phyloP scores from a whole-genome alignment of 1,140 invertebrate genomes.

The Psix sp. region DNA sequence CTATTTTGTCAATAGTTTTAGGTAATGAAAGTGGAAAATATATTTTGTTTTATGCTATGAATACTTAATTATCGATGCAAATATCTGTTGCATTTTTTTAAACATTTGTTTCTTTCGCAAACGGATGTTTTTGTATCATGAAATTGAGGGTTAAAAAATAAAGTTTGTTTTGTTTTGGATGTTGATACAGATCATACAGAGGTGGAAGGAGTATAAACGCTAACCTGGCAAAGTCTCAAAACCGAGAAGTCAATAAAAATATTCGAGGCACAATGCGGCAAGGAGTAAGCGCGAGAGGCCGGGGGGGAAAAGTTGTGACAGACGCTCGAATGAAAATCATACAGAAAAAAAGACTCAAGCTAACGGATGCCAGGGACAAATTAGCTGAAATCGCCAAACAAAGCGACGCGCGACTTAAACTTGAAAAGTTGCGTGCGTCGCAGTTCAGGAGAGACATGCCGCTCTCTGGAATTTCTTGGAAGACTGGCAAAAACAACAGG shows the following conservation, averaged over 20 bases:
- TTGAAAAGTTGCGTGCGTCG: constrained; percentile 76
- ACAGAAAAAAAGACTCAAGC: constrained; percentile 81
- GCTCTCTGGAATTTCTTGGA: constrained; percentile 71
- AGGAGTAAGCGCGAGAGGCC: constrained; percentile 51
- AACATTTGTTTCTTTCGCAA: too few species aligned
- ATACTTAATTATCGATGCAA: too few species aligned
- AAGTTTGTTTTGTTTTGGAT: too few species aligned
- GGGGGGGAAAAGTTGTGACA: constrained; percentile 62
- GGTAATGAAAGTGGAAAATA: too few species aligned
- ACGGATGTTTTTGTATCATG: too few species aligned
- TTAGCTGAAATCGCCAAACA: constrained; percentile 82
- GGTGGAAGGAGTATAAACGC: constrained; percentile 33
- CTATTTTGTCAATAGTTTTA: too few species aligned
- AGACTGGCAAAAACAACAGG: constrained; percentile 77
- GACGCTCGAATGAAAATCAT: constrained; percentile 85
- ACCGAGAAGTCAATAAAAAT: constrained; percentile 18
- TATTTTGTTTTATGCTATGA: too few species aligned
- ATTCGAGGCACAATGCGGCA: constrained; percentile 56
- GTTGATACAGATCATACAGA: constrained; percentile 20
- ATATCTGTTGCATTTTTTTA: too few species aligned
- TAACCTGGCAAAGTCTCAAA: constrained; percentile 12
- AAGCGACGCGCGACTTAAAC: constrained; percentile 80
- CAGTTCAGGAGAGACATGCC: constrained; percentile 65
- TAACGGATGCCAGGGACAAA: constrained; percentile 83
- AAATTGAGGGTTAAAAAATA: too few species aligned